Percentiles rank a stretch among this genome's conserved stretches.
Conservation (phyloP, 92 coral and sea anemone genomes). For the Porites cylindrica region DNA sequence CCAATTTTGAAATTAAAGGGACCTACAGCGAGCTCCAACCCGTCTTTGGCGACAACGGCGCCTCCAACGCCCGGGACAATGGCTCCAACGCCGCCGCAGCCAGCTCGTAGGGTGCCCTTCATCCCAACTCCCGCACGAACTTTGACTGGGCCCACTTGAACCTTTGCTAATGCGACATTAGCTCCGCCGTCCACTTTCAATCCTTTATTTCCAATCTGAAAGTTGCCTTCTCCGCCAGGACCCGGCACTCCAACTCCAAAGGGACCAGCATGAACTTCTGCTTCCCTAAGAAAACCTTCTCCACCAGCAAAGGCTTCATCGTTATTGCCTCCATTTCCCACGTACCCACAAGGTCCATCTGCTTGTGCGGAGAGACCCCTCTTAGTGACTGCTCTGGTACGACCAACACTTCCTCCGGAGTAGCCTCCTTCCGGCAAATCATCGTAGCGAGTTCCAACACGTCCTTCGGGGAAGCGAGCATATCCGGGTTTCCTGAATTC, state of each 20-base stretch:
- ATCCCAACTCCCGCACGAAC: neutral
- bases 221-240: neutral
- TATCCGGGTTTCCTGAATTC: neutral
- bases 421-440: neutral
- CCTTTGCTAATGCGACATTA: neutral
- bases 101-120: neutral
- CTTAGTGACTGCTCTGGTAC: neutral
- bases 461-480: neutral
- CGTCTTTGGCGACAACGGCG: neutral
- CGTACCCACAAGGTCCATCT: neutral
- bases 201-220: neutral
- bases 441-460: neutral
- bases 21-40: neutral
- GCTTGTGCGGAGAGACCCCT: neutral
- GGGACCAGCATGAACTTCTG: neutral
- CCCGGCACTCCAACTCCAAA: neutral
- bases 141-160: neutral
- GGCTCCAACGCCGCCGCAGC: neutral
- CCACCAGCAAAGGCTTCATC: neutral
- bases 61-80: conserved; percentile 10
- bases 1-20: conserved; percentile 1
- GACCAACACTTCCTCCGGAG: neutral
- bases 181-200: neutral
- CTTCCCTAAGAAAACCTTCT: neutral
- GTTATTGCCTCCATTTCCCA: neutral